Conservation (phyloP, 2,797 vertebrate genomes). For the Myotis pilosus region DNA sequence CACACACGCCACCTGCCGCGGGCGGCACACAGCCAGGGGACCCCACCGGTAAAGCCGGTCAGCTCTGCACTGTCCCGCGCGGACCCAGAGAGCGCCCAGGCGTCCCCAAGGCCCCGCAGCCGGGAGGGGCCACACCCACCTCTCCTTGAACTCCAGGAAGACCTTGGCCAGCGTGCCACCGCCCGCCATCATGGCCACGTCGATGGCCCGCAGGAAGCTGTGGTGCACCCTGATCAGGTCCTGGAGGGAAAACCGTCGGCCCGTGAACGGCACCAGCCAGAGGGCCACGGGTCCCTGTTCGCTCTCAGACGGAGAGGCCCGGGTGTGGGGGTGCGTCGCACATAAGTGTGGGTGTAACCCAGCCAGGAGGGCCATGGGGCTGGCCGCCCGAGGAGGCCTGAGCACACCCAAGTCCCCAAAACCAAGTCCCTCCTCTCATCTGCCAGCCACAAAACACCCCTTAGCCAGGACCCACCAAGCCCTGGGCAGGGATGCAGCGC, state of each 20-base stretch:
- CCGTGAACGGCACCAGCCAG: fast-evolving
- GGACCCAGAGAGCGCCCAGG: fast-evolving
- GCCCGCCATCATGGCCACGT: slow-evolving; percentile 92
- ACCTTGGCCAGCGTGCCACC: slow-evolving; percentile 93
- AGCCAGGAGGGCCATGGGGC: fast-evolving
- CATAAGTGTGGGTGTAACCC: not conserved
- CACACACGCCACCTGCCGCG: not conserved
- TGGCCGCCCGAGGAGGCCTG: fast-evolving
- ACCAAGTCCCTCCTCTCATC: not conserved
- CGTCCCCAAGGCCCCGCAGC: fast-evolving
- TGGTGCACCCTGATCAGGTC: slow-evolving; percentile 96
- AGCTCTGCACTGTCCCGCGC: fast-evolving
- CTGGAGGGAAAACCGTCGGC: slow-evolving; percentile 78
- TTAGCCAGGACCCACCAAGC: fast-evolving
- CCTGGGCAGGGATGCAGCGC: fast-evolving
- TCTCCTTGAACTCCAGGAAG: slow-evolving; percentile 98
- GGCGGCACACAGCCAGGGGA: fast-evolving
- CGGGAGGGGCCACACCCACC: slow-evolving; percentile 81
- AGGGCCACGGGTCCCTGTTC: fast-evolving
- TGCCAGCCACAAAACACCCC: not conserved
- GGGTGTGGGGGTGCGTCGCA: fast-evolving
- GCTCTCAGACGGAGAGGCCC: fast-evolving
- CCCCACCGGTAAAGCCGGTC: fast-evolving
- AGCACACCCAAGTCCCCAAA: not conserved
- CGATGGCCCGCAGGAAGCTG: slow-evolving; percentile 92